These are phyloP conservation scores for Ptychochromis oligacanthus DNA, from an alignment of 2,113 vertebrate genomes.

Conservation along the genomic window DNA sequence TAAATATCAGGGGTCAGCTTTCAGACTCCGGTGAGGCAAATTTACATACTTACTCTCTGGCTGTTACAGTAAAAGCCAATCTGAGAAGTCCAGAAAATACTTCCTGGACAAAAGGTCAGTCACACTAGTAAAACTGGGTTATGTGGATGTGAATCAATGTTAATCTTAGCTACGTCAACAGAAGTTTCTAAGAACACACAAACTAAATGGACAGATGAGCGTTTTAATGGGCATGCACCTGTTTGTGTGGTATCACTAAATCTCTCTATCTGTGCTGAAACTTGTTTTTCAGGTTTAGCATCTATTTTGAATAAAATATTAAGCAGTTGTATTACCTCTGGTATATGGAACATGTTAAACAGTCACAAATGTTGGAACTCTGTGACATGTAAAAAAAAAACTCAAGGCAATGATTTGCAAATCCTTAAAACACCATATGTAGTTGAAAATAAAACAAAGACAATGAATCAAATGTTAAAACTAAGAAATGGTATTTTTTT, in stretches of 20 bases:
- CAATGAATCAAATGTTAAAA: background rate
- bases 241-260: too few species aligned
- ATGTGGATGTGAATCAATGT: background rate
- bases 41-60: background rate
- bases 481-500: background rate
- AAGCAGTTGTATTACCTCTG: background rate
- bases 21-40: too few species aligned
- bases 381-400: background rate
- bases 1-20: background rate
- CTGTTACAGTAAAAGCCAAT: background rate
- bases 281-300: constrained; percentile 1
- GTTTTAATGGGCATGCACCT: background rate
- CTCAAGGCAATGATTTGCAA: background rate
- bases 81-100: background rate
- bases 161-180: background rate
- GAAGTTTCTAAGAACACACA: background rate
- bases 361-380: background rate
- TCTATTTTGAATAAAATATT: background rate
- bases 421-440: background rate
- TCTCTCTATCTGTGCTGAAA: too few species aligned
- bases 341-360: background rate
- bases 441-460: background rate
- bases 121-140: background rate
- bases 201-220: background rate
- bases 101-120: background rate